These are phyloP conservation scores for Psettodes erumei DNA, from an alignment of 2,113 vertebrate species.

Conservation along the genomic window DNA sequence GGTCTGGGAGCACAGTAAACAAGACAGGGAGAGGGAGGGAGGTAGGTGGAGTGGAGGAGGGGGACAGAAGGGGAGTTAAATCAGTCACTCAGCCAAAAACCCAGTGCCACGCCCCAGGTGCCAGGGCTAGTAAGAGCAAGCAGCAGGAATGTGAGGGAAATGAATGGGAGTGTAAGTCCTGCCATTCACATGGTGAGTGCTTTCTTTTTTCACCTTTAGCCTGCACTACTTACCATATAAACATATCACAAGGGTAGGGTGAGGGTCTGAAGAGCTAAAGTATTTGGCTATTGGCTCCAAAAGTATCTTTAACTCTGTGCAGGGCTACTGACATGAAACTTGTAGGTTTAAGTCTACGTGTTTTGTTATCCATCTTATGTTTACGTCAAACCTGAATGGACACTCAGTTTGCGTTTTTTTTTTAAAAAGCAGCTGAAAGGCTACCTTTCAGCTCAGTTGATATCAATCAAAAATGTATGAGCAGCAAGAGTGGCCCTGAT, in stretches of 20 bases:
- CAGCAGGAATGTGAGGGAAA: slow-evolving; percentile 81
- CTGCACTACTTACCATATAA: slow-evolving; percentile 56
- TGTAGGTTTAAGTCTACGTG: neutral
- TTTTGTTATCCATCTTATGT: slow-evolving; percentile 8
- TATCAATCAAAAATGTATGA: slow-evolving; percentile 3
- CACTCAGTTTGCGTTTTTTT: neutral
- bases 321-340: neutral
- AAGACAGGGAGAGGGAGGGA: slow-evolving; percentile 48
- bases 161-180: slow-evolving; percentile 82
- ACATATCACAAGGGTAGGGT: slow-evolving; percentile 35
- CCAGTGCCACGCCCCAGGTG: slow-evolving; percentile 80
- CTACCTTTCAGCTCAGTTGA: no score
- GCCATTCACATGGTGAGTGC: slow-evolving; percentile 81
- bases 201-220: slow-evolving; percentile 68
- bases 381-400: neutral
- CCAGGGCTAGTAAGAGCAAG: slow-evolving; percentile 80
- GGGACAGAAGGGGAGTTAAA: slow-evolving; percentile 70
- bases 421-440: no score
- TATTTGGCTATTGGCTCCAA: slow-evolving; percentile 22
- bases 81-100: slow-evolving; percentile 77
- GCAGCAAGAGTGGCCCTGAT: slow-evolving; percentile 15
- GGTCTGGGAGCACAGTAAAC: slow-evolving; percentile 72
- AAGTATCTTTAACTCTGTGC: neutral
- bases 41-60: slow-evolving; percentile 62
- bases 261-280: slow-evolving; percentile 6